Evolutionary conservation across 2,113 vertebrate genomes (phyloP).

Genomic region (Zosterops pallidus): DNA sequence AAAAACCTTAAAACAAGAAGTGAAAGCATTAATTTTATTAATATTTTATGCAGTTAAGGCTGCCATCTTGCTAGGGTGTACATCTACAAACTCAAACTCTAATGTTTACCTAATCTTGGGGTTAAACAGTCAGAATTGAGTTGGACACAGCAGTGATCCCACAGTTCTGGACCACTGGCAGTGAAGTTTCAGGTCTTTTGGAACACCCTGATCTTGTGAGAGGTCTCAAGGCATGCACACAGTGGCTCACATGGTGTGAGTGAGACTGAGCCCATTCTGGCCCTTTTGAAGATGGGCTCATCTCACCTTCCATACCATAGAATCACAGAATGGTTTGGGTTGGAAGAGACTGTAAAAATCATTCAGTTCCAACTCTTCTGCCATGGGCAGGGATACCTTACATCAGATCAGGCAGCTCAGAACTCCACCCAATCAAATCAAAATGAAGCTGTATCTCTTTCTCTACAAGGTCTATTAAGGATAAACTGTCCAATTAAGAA

Average conservation of each 20-base stretch:
- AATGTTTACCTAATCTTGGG: background rate
- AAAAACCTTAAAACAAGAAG: background rate
- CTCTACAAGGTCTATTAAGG: too few species aligned
- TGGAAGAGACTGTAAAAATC: background rate
- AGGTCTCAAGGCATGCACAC: background rate
- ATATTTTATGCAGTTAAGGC: background rate
- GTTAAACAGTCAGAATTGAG: background rate
- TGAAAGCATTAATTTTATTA: background rate
- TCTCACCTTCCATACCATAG: background rate
- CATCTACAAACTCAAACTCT: background rate
- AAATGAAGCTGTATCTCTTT: too few species aligned
- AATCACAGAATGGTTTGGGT: background rate
- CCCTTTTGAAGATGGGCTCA: background rate
- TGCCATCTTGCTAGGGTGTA: background rate
- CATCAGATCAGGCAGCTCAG: background rate
- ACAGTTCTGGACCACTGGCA: background rate
- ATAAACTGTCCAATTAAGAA: too few species aligned
- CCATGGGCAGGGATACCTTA: background rate
- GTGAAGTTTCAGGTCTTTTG: background rate
- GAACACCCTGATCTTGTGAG: background rate
- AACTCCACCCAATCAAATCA: too few species aligned
- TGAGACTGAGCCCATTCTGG: background rate
- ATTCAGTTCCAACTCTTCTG: background rate
- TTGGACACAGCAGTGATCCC: background rate
- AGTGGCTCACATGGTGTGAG: accelerated